phyloP scores from a whole-genome alignment of 2,797 vertebrate species.

The Chelon auratus region DNA sequence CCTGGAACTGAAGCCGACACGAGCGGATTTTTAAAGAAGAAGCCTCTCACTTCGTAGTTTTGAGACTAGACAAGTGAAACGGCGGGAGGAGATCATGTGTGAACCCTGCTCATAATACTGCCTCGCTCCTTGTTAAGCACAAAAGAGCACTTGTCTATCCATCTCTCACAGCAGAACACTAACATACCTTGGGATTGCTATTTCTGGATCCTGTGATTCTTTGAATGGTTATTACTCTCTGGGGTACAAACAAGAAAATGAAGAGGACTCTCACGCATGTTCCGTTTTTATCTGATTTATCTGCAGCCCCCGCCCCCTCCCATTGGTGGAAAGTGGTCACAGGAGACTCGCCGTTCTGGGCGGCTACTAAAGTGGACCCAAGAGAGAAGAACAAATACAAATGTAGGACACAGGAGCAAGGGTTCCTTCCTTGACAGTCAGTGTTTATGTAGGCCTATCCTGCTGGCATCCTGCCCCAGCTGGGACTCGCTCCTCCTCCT shows the following conservation, averaged over 20 bases:
- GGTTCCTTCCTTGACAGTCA: slow-evolving; percentile 50
- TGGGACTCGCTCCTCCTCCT: slow-evolving; percentile 16
- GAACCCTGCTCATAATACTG: neutral
- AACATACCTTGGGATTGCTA: slow-evolving; percentile 48
- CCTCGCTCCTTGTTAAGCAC: slow-evolving; percentile 20
- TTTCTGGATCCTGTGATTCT: slow-evolving; percentile 57
- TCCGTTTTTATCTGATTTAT: slow-evolving; percentile 50
- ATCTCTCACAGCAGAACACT: slow-evolving; percentile 38
- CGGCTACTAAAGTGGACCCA: slow-evolving; percentile 55
- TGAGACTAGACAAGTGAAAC: slow-evolving; percentile 14
- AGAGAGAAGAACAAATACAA: slow-evolving; percentile 54
- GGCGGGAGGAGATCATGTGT: slow-evolving; percentile 10
- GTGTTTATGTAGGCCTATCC: slow-evolving; percentile 61
- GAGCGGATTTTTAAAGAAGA: slow-evolving; percentile 24
- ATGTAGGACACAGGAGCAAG: slow-evolving; percentile 70
- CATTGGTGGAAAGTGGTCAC: slow-evolving; percentile 53
- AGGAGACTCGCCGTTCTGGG: slow-evolving; percentile 57
- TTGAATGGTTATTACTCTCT: slow-evolving; percentile 60
- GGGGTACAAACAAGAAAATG: slow-evolving; percentile 41
- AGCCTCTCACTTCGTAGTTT: slow-evolving; percentile 6
- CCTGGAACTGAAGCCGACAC: slow-evolving; percentile 43
- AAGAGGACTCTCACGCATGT: slow-evolving; percentile 26
- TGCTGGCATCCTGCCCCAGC: slow-evolving; percentile 47
- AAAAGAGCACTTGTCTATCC: slow-evolving; percentile 18
- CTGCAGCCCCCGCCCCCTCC: slow-evolving; percentile 1